Conservation (phyloP, 2,113 vertebrate genomes). For the Pantherophis guttatus region DNA sequence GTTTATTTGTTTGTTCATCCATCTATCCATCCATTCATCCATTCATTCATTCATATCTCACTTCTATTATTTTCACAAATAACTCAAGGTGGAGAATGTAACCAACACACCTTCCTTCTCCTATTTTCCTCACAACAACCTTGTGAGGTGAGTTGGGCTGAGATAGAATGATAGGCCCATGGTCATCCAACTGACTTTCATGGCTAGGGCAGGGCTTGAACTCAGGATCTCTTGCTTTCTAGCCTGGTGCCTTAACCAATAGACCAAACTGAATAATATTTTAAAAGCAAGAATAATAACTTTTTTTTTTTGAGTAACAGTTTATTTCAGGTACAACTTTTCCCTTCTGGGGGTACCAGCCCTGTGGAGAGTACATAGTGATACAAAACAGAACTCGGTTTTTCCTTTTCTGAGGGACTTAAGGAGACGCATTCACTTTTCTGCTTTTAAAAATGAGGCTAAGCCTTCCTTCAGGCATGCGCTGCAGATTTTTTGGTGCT, state of each 20-base stretch:
- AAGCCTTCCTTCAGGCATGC: neutral
- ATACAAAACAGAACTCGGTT: neutral
- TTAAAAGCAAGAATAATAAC: neutral
- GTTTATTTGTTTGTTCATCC: rapidly evolving
- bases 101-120: neutral
- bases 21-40: too few species aligned
- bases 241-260: neutral
- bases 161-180: neutral
- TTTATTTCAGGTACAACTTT: neutral
- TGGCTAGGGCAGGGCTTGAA: neutral
- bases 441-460: neutral
- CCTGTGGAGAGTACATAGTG: neutral
- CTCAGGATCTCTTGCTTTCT: neutral
- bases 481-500: neutral
- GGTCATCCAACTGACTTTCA: neutral
- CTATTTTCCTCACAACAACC: neutral
- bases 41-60: neutral
- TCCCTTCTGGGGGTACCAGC: neutral
- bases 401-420: neutral
- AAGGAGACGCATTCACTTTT: neutral
- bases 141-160: neutral
- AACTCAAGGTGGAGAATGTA: neutral
- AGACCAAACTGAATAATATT: neutral
- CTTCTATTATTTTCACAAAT: neutral
- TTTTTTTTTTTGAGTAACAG: neutral